These are phyloP conservation scores for Girardinus metallicus DNA, from an alignment of 2,797 vertebrate genomes.

Conservation along the genomic window DNA sequence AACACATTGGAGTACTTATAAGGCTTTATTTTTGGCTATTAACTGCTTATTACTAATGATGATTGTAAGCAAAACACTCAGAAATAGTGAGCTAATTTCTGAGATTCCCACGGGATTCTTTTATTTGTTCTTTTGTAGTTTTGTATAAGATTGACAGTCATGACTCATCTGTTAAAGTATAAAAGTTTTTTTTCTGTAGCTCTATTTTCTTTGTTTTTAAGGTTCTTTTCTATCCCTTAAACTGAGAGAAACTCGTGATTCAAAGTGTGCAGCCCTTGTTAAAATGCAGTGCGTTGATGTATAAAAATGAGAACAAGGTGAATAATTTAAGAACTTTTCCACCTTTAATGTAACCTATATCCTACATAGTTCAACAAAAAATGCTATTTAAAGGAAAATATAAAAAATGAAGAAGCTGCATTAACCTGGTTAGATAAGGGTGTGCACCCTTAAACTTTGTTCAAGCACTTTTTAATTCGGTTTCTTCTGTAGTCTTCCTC, in stretches of 20 bases:
- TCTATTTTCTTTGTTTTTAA: neutral
- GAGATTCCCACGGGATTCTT: neutral
- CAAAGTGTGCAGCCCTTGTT: neutral
- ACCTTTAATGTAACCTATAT: neutral
- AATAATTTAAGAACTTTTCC: neutral
- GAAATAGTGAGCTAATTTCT: neutral
- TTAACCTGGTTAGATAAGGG: neutral
- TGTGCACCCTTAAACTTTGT: neutral
- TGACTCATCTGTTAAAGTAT: neutral
- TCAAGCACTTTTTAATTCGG: neutral
- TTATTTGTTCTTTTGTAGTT: neutral
- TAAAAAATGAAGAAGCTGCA: neutral
- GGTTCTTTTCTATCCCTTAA: neutral
- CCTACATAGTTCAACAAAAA: neutral
- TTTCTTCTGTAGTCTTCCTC: neutral
- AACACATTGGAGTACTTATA: neutral
- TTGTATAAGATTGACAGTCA: neutral
- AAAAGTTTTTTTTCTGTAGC: neutral
- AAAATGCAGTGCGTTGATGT: neutral
- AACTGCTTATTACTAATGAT: neutral
- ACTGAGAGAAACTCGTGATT: neutral
- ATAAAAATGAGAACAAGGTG: neutral
- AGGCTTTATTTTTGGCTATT: neutral
- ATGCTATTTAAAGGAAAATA: neutral
- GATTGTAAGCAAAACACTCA: neutral